Evolutionary conservation across 1,140 invertebrate genomes (phyloP).

Genomic region (Heliconius melpomene): DNA sequence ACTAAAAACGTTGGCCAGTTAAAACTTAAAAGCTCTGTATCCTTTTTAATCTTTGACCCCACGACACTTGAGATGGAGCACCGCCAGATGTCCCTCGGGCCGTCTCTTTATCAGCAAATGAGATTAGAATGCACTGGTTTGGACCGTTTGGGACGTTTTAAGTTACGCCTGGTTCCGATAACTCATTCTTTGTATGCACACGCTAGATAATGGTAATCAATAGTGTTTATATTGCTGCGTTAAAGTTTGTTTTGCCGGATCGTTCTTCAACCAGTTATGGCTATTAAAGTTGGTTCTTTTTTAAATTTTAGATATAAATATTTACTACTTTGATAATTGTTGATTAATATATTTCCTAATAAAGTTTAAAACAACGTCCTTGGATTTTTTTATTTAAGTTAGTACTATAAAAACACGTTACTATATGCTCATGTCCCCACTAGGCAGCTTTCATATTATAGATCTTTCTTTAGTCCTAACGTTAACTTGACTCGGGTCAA

Average conservation of each 20-base stretch:
- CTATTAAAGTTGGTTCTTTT: not conserved
- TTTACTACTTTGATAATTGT: not conserved
- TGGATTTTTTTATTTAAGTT: not conserved
- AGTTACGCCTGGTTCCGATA: conserved; percentile 45
- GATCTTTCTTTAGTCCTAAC: no score
- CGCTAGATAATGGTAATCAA: conserved; percentile 38
- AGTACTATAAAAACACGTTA: no score
- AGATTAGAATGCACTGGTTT: conserved; percentile 47
- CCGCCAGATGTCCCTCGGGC: conserved; percentile 45
- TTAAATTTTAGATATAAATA: not conserved
- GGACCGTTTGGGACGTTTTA: conserved; percentile 42
- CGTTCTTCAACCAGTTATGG: conserved; percentile 14
- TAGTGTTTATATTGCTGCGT: conserved; percentile 22
- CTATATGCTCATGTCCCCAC: no score
- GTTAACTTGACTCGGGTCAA: no score
- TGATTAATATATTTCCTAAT: not conserved
- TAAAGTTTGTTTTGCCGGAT: conserved; percentile 8
- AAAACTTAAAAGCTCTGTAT: conserved; percentile 14
- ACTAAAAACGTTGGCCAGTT: not conserved
- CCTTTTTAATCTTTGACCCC: conserved; percentile 29
- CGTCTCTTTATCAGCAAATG: conserved; percentile 41
- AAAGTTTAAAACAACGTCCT: not conserved
- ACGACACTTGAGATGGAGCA: conserved; percentile 46
- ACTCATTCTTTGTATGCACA: conserved; percentile 42
- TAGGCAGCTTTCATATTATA: no score